phyloP scores from a whole-genome alignment of 2,113 vertebrate genomes.

The Brachyistius frenatus region DNA sequence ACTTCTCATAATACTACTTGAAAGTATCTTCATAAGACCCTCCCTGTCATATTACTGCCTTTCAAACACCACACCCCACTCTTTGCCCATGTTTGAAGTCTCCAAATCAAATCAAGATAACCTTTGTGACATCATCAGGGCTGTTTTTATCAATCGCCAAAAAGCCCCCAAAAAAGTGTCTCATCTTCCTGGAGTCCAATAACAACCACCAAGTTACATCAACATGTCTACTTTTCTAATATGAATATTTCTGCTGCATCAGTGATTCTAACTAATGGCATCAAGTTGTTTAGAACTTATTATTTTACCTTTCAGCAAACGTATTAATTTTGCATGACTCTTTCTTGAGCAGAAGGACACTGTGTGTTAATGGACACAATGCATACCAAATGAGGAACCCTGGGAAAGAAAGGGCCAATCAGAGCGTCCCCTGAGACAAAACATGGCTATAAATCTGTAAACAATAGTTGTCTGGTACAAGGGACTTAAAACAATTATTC shows the following conservation, averaged over 20 bases:
- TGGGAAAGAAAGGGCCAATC: slow-evolving; percentile 43
- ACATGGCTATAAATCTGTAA: slow-evolving; percentile 66
- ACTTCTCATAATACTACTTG: background rate
- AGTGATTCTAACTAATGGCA: slow-evolving; percentile 28
- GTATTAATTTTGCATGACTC: slow-evolving; percentile 57
- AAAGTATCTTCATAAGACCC: background rate
- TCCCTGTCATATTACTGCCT: background rate
- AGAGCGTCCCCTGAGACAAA: slow-evolving; percentile 42
- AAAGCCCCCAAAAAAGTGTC: background rate
- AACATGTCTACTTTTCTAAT: slow-evolving; percentile 16
- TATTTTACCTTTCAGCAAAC: slow-evolving; percentile 61
- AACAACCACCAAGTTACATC: background rate
- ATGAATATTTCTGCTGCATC: slow-evolving; percentile 21
- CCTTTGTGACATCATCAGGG: background rate
- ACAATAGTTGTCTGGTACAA: slow-evolving; percentile 65
- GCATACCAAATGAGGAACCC: slow-evolving; percentile 57
- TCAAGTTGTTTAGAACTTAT: slow-evolving; percentile 37
- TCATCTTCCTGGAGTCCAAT: background rate
- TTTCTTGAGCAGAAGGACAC: slow-evolving; percentile 49
- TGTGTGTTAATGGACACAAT: slow-evolving; percentile 55
- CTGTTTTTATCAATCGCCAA: background rate
- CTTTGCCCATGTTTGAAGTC: background rate
- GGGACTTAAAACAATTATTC: slow-evolving; percentile 58
- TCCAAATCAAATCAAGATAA: background rate
- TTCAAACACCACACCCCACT: background rate